A percentile compares a stretch with the other conserved stretches of the same genome.
These are phyloP conservation scores for Orcinus orca DNA, from an alignment of 2,113 vertebrate genomes.

Conservation along the genomic window DNA sequence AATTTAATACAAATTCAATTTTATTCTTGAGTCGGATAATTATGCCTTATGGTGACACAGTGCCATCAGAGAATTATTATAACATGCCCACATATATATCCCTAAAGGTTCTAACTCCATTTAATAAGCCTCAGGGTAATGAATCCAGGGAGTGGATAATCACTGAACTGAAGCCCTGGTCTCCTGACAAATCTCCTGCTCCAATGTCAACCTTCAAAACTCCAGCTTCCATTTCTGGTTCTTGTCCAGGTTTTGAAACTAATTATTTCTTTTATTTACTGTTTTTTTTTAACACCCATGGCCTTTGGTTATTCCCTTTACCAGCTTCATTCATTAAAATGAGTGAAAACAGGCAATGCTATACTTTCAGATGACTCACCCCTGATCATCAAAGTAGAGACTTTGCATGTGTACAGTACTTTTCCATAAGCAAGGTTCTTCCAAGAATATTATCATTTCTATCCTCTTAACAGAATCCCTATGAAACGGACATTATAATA, in stretches of 20 bases:
- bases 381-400: background rate
- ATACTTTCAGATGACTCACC: background rate
- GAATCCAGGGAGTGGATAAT: background rate
- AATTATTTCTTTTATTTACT: slow-evolving; percentile 27
- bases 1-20: background rate
- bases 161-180: background rate
- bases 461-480: background rate
- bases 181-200: slow-evolving; percentile 21
- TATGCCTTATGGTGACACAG: background rate
- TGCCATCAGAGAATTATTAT: slow-evolving; percentile 6
- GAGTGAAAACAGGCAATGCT: background rate
- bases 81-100: background rate
- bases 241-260: background rate
- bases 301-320: background rate
- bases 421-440: background rate
- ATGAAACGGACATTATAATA: background rate
- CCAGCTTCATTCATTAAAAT: background rate
- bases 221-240: background rate
- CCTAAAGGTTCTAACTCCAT: slow-evolving; percentile 13
- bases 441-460: background rate
- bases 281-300: background rate
- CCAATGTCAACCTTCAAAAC: background rate
- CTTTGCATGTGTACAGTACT: background rate
- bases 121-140: background rate
- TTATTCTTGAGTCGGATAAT: background rate